These are phyloP conservation scores for Meriones psammophilus DNA, from an alignment of 2,797 vertebrate species.

Conservation along the genomic window DNA sequence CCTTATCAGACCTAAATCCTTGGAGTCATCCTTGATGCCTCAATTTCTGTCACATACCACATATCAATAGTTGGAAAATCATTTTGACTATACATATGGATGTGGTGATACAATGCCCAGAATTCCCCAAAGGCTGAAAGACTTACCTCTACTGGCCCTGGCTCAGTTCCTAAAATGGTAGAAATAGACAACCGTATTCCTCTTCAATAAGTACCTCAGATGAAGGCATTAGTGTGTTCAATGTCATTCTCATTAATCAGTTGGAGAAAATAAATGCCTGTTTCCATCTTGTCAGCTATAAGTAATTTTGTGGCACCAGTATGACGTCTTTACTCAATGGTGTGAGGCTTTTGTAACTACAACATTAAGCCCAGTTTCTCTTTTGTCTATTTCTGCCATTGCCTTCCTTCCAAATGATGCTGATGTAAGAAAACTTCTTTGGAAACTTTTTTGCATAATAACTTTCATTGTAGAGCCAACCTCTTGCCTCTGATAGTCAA, in stretches of 20 bases:
- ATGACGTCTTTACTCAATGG: neutral
- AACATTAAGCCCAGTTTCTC: neutral
- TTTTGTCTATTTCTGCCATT: neutral
- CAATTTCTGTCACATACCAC: slow-evolving; percentile 36
- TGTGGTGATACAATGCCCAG: neutral
- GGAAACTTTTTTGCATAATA: neutral
- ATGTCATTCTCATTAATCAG: slow-evolving; percentile 3
- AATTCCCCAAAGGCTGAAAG: neutral
- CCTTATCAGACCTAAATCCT: slow-evolving; percentile 30
- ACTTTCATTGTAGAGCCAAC: neutral
- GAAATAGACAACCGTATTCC: neutral
- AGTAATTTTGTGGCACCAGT: neutral
- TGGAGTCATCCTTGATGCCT: slow-evolving; percentile 54
- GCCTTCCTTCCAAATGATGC: neutral
- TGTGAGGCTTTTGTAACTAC: neutral
- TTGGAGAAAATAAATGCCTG: neutral
- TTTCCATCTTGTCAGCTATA: neutral
- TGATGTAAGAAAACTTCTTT: neutral
- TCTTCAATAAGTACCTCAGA: slow-evolving; percentile 38
- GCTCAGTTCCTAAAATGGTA: neutral
- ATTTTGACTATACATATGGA: slow-evolving; percentile 2
- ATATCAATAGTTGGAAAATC: slow-evolving; percentile 50
- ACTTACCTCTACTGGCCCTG: neutral
- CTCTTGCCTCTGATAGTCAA: neutral
- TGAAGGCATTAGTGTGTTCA: slow-evolving; percentile 7